Base-by-base conservation (phyloP, 2,888 invertebrate genomes). In the Oeneis ivallda region DNA sequence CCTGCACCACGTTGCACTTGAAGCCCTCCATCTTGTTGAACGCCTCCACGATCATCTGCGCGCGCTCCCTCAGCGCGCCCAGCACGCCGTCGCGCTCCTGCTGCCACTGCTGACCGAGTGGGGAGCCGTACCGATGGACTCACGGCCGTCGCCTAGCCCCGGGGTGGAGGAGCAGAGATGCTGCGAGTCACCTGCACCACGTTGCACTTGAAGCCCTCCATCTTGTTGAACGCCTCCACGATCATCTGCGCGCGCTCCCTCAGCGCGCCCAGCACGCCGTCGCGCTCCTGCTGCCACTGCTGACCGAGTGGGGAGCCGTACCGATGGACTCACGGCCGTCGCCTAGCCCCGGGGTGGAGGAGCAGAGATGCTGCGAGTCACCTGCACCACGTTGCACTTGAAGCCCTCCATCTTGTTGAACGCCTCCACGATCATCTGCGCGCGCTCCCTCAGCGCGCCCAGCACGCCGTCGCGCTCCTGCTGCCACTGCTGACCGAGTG, bases 21-120 rank as follows among this genome's bases (percentile, higher is more conserved):
- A 97, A 95, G 26, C 99, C 99, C 73, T 96, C 94, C 86, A 99
- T 97, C 63, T 93, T 93, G 89, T 98, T 99, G 84, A 99, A 96
- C 0, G 97, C 95, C 49, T 97, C 94, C 1, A 95, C 96, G 50
- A 98, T 96, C 91, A 98, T 93, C 72, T 93, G 92, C 1, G 99
- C 98, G 74, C 99, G 89, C 63, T 85, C 74, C 19, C 94, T 94
- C 37, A 99, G 92, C 0, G 97, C 96, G 7, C 90, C 82, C 65
- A 99, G 89, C 11, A 98, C 0, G 81, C 93, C 0, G 82, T 82
- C 84, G n/a, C n/a, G n/a, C n/a, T n/a, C n/a, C n/a, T n/a, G n/a
- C n/a, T n/a, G n/a, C n/a, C n/a, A n/a, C n/a, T n/a, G n/a, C n/a
- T n/a, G n/a, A n/a, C n/a, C n/a, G n/a, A n/a, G n/a, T n/a, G n/a